phyloP scores from a whole-genome alignment of 2,113 vertebrate genomes.

The Sinosuthora webbiana region DNA sequence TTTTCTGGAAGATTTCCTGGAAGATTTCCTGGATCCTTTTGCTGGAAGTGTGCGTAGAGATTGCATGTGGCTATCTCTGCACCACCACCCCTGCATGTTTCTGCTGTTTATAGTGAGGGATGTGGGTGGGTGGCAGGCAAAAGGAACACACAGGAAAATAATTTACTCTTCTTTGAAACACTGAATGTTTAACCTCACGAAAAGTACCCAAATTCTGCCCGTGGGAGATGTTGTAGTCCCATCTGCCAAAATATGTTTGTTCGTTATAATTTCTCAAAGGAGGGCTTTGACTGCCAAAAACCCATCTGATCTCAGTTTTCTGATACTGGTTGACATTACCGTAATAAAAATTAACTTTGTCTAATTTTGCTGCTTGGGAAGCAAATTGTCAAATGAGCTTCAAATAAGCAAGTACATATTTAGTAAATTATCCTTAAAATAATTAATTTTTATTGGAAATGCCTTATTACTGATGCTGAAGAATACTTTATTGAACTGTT shows the following conservation, averaged over 20 bases:
- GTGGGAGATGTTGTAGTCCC: neutral
- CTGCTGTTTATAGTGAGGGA: neutral
- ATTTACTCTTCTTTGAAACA: neutral
- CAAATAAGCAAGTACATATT: neutral
- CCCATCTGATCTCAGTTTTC: neutral
- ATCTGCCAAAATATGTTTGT: conserved; percentile 15
- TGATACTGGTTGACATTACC: neutral
- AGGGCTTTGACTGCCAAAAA: neutral
- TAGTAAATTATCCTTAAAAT: neutral
- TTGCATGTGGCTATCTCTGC: neutral
- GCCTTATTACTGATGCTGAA: neutral
- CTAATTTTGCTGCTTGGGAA: neutral
- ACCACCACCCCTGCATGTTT: neutral
- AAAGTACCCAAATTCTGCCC: neutral
- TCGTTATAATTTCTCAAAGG: neutral
- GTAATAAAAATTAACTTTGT: neutral
- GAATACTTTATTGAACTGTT: neutral
- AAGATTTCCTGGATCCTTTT: neutral
- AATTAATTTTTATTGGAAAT: neutral
- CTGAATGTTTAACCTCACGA: neutral
- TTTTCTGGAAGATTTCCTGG: neutral
- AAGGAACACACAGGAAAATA: neutral
- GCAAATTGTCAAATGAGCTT: neutral
- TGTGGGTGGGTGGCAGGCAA: conserved; percentile 25
- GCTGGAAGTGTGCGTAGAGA: neutral